Evolutionary conservation across 2,113 vertebrate species (phyloP).

Genomic region (Proterorhinus semilunaris): DNA sequence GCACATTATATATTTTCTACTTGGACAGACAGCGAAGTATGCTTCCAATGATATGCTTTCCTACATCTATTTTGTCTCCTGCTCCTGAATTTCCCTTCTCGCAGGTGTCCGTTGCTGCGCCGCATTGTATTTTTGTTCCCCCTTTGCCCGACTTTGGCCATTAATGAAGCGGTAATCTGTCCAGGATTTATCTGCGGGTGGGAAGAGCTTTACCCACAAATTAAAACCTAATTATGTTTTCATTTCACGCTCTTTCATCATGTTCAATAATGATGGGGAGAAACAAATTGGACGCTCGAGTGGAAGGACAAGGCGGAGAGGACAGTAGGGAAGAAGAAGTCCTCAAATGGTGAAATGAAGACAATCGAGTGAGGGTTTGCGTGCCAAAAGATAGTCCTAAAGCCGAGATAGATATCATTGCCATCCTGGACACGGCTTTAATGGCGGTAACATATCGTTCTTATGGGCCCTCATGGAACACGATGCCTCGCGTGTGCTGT

Average conservation of each 20-base stretch:
- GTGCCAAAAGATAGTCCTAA: too few species aligned
- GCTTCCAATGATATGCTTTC: too few species aligned
- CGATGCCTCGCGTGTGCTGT: constrained; percentile 12
- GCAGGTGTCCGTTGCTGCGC: neutral
- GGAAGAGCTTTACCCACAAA: constrained; percentile 61
- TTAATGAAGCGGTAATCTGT: constrained; percentile 55
- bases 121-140: constrained; percentile 27
- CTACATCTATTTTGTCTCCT: too few species aligned
- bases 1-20: too few species aligned
- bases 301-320: constrained; percentile 10
- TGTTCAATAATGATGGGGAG: constrained; percentile 41
- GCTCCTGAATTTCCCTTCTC: too few species aligned
- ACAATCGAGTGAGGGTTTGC: too few species aligned
- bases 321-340: neutral
- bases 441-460: constrained; percentile 36
- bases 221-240: constrained; percentile 78
- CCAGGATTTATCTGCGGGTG: constrained; percentile 52
- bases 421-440: constrained; percentile 9
- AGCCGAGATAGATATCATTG: constrained; percentile 33
- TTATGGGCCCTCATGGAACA: constrained; percentile 4
- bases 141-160: constrained; percentile 25
- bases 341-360: too few species aligned
- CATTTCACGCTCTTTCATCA: constrained; percentile 73
- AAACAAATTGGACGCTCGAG: constrained; percentile 36
- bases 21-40: too few species aligned